Conservation (phyloP, 2,888 invertebrate genomes). For the Scaptomyza reducta region DNA sequence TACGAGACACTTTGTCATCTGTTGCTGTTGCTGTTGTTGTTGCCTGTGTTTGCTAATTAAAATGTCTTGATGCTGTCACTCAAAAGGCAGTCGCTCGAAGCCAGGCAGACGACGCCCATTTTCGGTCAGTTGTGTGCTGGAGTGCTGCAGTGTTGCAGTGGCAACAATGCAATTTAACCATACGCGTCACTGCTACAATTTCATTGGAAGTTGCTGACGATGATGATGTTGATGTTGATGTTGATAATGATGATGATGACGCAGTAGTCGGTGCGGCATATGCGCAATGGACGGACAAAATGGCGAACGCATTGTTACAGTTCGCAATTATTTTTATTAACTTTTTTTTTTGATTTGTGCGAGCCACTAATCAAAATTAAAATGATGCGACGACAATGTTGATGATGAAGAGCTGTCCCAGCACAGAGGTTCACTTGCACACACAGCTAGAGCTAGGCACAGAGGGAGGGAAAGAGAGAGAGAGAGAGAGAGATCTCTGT, state of each 20-base stretch:
- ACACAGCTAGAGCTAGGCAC: background rate
- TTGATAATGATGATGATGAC: conserved; percentile 1
- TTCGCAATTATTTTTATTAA: conserved; percentile 66
- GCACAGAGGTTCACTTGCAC: conserved; percentile 30
- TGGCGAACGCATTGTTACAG: conserved; percentile 76
- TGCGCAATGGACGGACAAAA: conserved; percentile 66
- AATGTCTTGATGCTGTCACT: conserved; percentile 76
- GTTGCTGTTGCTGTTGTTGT: conserved; percentile 37
- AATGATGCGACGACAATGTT: conserved; percentile 53
- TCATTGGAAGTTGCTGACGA: conserved; percentile 67
- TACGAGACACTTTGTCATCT: conserved; percentile 53
- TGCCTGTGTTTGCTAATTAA: conserved; percentile 65
- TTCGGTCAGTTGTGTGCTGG: conserved; percentile 48
- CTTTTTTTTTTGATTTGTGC: background rate
- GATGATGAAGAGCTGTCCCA: conserved; percentile 18
- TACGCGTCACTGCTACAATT: conserved; percentile 66
- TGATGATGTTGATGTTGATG: background rate
- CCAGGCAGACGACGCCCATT: conserved; percentile 64
- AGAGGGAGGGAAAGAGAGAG: background rate
- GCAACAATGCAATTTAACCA: conserved; percentile 73
- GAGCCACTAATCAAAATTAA: conserved; percentile 75
- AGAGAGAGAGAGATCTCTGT: background rate
- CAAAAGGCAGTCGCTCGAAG: conserved; percentile 63
- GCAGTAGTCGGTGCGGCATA: conserved; percentile 56
- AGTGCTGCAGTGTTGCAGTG: conserved; percentile 32